phyloP scores from a whole-genome alignment of 2,888 invertebrate species.

The Phaonia tiefii region DNA sequence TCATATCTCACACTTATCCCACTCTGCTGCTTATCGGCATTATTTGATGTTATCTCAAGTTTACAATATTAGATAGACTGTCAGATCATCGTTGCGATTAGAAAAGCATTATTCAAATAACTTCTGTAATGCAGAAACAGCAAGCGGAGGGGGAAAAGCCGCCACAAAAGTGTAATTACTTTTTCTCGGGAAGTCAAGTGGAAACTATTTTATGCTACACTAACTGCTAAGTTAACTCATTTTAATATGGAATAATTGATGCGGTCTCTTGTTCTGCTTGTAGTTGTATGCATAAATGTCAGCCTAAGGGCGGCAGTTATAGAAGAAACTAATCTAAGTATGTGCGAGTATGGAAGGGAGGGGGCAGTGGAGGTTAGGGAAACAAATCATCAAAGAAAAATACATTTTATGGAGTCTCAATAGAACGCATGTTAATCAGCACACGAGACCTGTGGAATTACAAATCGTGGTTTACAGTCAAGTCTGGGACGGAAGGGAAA shows the following conservation, averaged over 20 bases:
- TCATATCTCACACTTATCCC: background rate
- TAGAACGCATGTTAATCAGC: background rate
- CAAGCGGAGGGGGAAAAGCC: too few species aligned
- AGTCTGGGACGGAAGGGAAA: background rate
- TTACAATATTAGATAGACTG: background rate
- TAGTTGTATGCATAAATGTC: too few species aligned
- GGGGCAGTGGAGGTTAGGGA: too few species aligned
- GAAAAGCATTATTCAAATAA: slow-evolving; percentile 9
- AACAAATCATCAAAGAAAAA: too few species aligned
- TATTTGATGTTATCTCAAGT: slow-evolving; percentile 7
- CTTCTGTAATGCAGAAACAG: background rate
- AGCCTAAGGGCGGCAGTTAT: slow-evolving; percentile 7
- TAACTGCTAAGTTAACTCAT: slow-evolving; percentile 57
- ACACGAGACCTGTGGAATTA: too few species aligned
- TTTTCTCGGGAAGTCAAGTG: slow-evolving; percentile 62
- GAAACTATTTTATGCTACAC: slow-evolving; percentile 64
- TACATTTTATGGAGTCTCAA: too few species aligned
- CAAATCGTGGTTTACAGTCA: too few species aligned
- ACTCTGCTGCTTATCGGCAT: background rate
- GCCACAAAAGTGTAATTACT: too few species aligned
- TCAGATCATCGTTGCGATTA: background rate
- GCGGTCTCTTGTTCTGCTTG: background rate
- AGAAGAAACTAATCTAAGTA: too few species aligned
- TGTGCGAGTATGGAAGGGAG: too few species aligned
- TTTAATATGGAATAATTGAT: slow-evolving; percentile 25